These are phyloP conservation scores for Cistogaster globosa DNA, from an alignment of 2,888 invertebrate species.

Conservation along the genomic window DNA sequence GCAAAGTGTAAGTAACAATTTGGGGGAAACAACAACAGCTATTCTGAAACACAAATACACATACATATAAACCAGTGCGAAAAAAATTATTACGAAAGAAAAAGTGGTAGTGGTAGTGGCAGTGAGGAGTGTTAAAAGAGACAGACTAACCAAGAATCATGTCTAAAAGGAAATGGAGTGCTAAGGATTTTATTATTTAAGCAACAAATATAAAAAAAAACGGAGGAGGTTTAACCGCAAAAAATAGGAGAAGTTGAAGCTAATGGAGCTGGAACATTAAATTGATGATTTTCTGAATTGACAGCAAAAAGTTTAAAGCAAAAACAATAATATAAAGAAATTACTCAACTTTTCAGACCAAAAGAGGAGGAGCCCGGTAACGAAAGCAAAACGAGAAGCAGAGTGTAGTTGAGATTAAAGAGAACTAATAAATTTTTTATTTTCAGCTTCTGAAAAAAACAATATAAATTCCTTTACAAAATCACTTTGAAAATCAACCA, in stretches of 20 bases:
- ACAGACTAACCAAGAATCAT: conserved; percentile 47
- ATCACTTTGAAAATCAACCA: conserved; percentile 33
- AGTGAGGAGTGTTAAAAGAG: background rate
- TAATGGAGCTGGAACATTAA: conserved; percentile 72
- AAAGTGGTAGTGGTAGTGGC: background rate
- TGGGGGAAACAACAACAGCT: conserved; percentile 52
- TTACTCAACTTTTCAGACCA: conserved; percentile 31
- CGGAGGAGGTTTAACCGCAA: conserved; percentile 65
- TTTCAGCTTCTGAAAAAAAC: background rate
- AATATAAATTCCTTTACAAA: conserved; percentile 26
- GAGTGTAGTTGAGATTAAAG: background rate
- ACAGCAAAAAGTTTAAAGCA: conserved; percentile 42
- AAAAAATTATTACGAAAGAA: conserved; percentile 1
- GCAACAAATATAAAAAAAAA: conserved; percentile 27
- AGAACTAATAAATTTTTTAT: background rate
- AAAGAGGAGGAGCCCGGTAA: conserved; percentile 59
- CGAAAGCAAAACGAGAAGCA: conserved; percentile 1
- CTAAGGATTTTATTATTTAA: conserved; percentile 64
- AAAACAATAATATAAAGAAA: conserved; percentile 27
- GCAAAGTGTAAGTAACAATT: conserved; percentile 74
- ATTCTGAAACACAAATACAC: background rate
- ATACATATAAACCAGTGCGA: background rate
- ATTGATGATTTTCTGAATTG: conserved; percentile 65
- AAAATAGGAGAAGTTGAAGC: conserved; percentile 65
- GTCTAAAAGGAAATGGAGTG: conserved; percentile 67